Evolutionary conservation across 2,888 invertebrate genomes (phyloP), one percentile per base, ranked within the genome.

Genomic region (Achlya flavicornis): DNA sequence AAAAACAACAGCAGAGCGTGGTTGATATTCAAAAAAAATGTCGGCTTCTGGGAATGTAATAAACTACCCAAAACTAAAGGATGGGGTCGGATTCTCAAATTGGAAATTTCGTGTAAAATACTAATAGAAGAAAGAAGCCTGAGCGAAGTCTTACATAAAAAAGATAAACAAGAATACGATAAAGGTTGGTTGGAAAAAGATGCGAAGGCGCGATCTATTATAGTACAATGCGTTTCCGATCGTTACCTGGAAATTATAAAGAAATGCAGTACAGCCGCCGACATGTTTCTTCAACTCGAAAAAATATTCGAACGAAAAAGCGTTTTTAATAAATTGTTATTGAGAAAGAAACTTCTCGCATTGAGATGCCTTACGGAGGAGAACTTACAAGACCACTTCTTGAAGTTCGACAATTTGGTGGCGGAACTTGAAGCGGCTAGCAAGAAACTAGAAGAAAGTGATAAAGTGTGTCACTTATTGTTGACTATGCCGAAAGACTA

Each of bases 301-400:
- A 46, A 35, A 41, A 59, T 66, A 12, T 69, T 72, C 60, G 63
- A 72, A 64, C 64, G 72, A 57, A 72, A 69, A 64, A 72, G 68
- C 59, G 61, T 66, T 4, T 66, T 68, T 14, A 65, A 66, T 32
- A 61, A 67, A 38, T 41, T 73, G 33, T 65, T 57, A 57, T n/a
- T 71, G 19, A 57, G 60, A 1, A 65, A 68, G 6, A 46, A 46
- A 38, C 11, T 68, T 26, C 11, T 68, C 3, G 12, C 62, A 26
- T 26, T 26, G 26, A 66, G 67, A 53, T 61, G 59, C 8, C 7
- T 0, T 0, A 38, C 5, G 0, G 43, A 19, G 7, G 26, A 26
- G 26, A 58, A n/a, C 7, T 19, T 67, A 8, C 46, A 46, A 46
- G 46, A 46, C n/a, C 46, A 46, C 5, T 46, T 46, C 6, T 8